These are phyloP conservation scores for Hylomyscus alleni DNA, from an alignment of 2,797 vertebrate species.

Conservation along the genomic window DNA sequence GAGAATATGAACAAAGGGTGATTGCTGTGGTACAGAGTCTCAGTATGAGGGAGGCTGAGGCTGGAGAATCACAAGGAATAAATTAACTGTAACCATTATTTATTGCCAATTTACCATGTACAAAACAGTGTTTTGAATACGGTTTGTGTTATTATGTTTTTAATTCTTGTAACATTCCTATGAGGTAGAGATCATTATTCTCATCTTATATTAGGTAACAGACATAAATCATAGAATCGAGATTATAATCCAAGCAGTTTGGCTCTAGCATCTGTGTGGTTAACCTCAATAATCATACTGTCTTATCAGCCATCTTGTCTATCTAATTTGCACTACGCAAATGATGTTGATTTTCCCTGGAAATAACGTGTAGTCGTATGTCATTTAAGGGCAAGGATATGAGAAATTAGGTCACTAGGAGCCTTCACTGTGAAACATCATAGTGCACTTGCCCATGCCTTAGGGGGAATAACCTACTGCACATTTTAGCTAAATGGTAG, in stretches of 20 bases:
- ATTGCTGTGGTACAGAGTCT: neutral
- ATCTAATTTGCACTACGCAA: neutral
- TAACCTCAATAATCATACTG: constrained; percentile 19
- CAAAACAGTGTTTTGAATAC: constrained; percentile 1
- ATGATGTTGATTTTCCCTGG: constrained; percentile 19
- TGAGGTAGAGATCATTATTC: neutral
- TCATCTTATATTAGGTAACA: constrained; percentile 40
- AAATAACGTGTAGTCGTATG: neutral
- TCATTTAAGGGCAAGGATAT: neutral
- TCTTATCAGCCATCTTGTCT: constrained; percentile 2
- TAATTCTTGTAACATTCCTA: constrained; percentile 28
- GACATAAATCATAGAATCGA: constrained; percentile 14
- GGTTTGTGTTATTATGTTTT: neutral
- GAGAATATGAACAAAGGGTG: neutral
- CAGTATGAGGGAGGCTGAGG: neutral
- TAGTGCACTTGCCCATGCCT: neutral
- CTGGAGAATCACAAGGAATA: neutral
- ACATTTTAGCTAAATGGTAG: neutral
- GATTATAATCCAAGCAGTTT: neutral
- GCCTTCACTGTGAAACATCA: neutral
- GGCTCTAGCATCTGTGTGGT: neutral
- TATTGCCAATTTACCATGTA: neutral
- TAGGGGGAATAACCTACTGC: neutral
- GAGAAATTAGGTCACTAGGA: neutral
- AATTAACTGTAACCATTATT: neutral